A percentile compares a stretch with the other conserved stretches of the same genome.
Conservation (phyloP, 2,113 vertebrate genomes). For the Aegithalos caudatus region DNA sequence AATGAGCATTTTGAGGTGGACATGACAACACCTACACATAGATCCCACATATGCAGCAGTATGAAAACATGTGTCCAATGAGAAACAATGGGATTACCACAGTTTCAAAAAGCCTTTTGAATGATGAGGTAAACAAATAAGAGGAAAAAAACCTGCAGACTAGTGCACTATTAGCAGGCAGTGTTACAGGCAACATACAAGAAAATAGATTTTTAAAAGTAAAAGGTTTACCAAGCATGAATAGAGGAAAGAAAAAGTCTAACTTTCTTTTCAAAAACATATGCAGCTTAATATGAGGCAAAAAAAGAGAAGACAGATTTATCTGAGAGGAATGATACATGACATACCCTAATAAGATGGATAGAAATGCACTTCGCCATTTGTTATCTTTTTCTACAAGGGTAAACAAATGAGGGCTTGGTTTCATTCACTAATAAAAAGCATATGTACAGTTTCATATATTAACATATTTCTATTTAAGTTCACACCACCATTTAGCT, state of each 20-base stretch:
- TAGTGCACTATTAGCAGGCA: not conserved
- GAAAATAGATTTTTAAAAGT: not conserved
- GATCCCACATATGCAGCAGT: not conserved
- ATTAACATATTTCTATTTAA: not conserved
- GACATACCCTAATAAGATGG: not conserved
- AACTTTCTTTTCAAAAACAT: not conserved
- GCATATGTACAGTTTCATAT: not conserved
- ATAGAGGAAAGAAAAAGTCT: not conserved
- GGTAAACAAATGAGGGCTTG: not conserved
- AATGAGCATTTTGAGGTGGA: not conserved
- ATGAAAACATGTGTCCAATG: not conserved
- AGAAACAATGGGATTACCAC: not conserved
- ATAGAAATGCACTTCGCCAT: not conserved
- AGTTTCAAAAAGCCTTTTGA: not conserved
- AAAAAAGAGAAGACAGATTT: not conserved
- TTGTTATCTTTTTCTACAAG: not conserved
- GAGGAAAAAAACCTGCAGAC: not conserved
- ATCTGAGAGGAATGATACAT: not conserved
- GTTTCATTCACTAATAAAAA: slow-evolving; percentile 4
- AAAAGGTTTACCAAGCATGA: not conserved
- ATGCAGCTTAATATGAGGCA: not conserved
- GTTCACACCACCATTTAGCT: not conserved
- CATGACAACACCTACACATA: not conserved
- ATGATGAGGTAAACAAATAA: not conserved
- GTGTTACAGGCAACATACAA: not conserved